Conservation (phyloP, 2,113 vertebrate species). For the Zosterops japonicus region DNA sequence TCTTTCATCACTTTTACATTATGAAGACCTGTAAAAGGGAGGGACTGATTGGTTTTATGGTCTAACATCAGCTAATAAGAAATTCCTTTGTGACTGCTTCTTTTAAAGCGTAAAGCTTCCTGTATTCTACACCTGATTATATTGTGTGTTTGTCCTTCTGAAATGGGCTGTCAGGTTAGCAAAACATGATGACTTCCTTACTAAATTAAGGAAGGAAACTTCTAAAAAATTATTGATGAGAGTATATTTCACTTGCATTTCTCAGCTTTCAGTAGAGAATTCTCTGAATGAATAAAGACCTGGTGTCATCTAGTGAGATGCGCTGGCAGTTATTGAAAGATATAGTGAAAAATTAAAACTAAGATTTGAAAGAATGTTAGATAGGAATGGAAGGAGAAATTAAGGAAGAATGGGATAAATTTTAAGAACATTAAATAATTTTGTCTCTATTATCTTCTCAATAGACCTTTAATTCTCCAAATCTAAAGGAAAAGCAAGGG, state of each 20-base stretch:
- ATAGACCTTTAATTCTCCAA: not conserved
- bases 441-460: not conserved
- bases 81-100: not conserved
- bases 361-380: not conserved
- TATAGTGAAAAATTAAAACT: not conserved
- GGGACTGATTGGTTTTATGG: not conserved
- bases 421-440: not conserved
- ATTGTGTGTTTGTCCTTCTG: not conserved
- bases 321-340: not conserved
- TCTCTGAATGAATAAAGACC: not conserved
- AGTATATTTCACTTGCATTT: not conserved
- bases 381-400: not conserved
- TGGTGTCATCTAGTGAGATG: not conserved
- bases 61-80: not conserved
- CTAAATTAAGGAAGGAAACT: not conserved
- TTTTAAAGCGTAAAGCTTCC: not conserved
- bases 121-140: not conserved
- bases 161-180: not conserved
- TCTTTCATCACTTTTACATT: not conserved
- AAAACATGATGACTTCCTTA: not conserved
- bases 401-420: not conserved
- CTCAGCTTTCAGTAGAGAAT: not conserved
- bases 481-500: not conserved
- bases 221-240: fast-evolving
- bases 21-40: not conserved